These are phyloP conservation scores for Mesoclemmys tuberculata DNA, from an alignment of 2,113 vertebrate species.

Conservation along the genomic window DNA sequence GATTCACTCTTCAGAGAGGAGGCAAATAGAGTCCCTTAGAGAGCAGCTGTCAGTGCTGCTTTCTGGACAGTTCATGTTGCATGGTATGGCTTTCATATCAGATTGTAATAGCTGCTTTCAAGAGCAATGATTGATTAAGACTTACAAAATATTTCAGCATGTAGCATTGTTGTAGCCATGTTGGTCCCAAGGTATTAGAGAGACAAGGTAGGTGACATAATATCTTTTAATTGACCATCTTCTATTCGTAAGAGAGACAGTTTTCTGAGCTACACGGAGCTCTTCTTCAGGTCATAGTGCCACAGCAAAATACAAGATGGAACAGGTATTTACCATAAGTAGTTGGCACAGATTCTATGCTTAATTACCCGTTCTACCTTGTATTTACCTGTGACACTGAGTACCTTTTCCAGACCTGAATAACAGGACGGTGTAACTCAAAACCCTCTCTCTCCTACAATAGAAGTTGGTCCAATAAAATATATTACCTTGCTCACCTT, in stretches of 20 bases:
- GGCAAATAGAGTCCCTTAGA: not conserved
- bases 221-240: too few species aligned
- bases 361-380: too few species aligned
- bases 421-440: too few species aligned
- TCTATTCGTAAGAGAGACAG: too few species aligned
- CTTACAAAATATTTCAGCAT: not conserved
- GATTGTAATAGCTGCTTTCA: conserved; percentile 4
- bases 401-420: too few species aligned
- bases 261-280: not conserved
- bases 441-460: too few species aligned
- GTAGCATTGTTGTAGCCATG: too few species aligned
- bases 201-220: too few species aligned
- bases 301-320: not conserved
- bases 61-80: conserved; percentile 33
- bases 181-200: too few species aligned
- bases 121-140: conserved; percentile 38
- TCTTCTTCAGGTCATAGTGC: not conserved
- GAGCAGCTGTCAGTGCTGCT: not conserved
- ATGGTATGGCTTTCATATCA: conserved; percentile 39
- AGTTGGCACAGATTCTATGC: not conserved
- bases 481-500: too few species aligned
- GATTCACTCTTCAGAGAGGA: not conserved
- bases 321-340: not conserved
- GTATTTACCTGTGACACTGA: too few species aligned
- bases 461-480: too few species aligned